Conservation (phyloP, 2,113 vertebrate species). For the Phodopus roborovskii region DNA sequence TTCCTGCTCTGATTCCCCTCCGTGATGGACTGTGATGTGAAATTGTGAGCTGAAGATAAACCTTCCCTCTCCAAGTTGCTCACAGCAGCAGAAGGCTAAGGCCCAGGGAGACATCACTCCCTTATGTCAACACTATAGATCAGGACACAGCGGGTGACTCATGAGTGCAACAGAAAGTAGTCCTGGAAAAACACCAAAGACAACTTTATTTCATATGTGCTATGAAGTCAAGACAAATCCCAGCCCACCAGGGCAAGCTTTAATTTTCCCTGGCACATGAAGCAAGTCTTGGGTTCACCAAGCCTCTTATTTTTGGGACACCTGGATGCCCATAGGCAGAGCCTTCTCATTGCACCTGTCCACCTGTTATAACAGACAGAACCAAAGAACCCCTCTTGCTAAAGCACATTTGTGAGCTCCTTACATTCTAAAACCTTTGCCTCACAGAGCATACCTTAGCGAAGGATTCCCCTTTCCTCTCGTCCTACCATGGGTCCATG, state of each 20-base stretch:
- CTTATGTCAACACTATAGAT: not conserved
- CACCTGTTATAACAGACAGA: not conserved
- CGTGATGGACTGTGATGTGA: not conserved
- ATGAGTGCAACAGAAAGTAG: not conserved
- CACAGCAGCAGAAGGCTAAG: not conserved
- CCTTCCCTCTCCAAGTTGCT: not conserved
- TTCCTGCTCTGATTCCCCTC: not conserved
- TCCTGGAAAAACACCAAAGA: not conserved
- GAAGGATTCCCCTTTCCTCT: not conserved
- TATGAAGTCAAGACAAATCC: not conserved
- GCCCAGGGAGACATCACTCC: not conserved
- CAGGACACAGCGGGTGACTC: not conserved
- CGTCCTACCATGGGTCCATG: not conserved
- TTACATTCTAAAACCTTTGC: not conserved
- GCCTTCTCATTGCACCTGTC: not conserved
- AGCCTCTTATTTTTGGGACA: not conserved
- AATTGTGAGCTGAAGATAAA: not conserved
- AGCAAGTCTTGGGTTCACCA: not conserved
- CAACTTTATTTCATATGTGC: not conserved
- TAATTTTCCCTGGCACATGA: not conserved
- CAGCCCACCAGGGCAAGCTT: not conserved
- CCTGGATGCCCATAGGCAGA: not conserved
- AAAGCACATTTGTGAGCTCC: not conserved
- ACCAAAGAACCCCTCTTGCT: not conserved
- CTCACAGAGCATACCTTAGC: not conserved